Percentiles rank a stretch among this genome's conserved stretches.
Conservation (phyloP, 2,888 invertebrate genomes). For the Hetaerina titia region DNA sequence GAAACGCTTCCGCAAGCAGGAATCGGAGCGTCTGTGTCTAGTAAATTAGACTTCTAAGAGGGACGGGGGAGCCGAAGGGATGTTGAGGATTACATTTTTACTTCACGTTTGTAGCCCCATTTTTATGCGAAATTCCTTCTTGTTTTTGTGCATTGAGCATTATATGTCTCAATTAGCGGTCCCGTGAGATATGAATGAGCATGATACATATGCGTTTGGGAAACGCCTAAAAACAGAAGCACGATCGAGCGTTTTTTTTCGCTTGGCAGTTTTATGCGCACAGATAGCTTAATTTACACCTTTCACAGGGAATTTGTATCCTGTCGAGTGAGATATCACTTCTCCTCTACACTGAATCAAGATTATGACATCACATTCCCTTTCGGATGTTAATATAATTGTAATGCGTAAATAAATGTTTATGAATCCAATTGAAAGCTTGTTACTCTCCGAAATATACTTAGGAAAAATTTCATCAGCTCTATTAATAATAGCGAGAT, state of each 20-base stretch:
- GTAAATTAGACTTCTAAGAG: neutral
- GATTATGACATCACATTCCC: too few species aligned
- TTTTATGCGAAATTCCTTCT: neutral
- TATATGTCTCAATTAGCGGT: neutral
- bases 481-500: too few species aligned
- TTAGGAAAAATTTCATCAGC: too few species aligned
- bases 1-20: neutral
- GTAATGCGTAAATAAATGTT: too few species aligned
- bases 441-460: too few species aligned
- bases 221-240: neutral
- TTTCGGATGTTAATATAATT: too few species aligned
- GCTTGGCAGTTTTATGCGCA: neutral
- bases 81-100: neutral
- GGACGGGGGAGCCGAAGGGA: neutral
- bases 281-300: neutral
- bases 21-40: neutral
- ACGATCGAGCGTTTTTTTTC: neutral
- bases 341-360: too few species aligned
- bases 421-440: too few species aligned
- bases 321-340: neutral
- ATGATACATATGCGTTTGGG: neutral
- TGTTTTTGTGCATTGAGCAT: neutral
- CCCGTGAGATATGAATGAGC: neutral
- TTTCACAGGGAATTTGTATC: neutral
- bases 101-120: neutral